Evolutionary conservation across 2,888 invertebrate species (phyloP).

Genomic region (Hirtodrosophila trivittata): DNA sequence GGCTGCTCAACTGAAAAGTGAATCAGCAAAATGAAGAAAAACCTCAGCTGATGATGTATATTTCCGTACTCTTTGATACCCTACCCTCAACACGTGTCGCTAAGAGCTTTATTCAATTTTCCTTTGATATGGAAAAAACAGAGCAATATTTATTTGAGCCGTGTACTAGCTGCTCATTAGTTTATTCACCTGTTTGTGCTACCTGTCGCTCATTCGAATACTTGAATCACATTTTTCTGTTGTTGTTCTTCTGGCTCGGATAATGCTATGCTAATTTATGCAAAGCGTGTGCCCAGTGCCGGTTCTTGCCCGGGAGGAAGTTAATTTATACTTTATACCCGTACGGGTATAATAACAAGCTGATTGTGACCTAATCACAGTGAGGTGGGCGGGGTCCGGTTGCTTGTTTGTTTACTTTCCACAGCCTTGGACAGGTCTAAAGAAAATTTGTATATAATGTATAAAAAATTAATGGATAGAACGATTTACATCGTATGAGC

Average conservation of each 20-base stretch:
- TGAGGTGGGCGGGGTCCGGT: conserved; percentile 23
- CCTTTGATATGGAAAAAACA: too few relatives aligned
- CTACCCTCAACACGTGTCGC: too few relatives aligned
- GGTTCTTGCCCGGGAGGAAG: conserved; percentile 60
- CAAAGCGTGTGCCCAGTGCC: conserved; percentile 66
- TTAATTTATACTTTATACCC: conserved; percentile 16
- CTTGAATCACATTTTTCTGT: conserved; percentile 32
- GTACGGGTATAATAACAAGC: conserved; percentile 5
- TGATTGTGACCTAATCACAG: conserved; percentile 58
- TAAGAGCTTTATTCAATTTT: too few relatives aligned
- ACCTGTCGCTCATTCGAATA: conserved; percentile 44
- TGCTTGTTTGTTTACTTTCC: conserved; percentile 24
- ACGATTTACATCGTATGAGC: conserved; percentile 28
- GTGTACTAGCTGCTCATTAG: conserved; percentile 55
- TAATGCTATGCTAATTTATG: conserved; percentile 69
- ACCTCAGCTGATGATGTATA: too few relatives aligned
- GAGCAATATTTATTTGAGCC: conserved; percentile 9
- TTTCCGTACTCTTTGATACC: too few relatives aligned
- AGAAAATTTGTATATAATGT: conserved; percentile 30
- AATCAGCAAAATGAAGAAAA: conserved; percentile 4
- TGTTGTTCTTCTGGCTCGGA: conserved; percentile 4
- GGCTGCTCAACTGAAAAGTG: conserved; percentile 52
- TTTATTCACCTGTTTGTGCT: conserved; percentile 62
- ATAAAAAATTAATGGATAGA: too few relatives aligned
- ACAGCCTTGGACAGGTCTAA: conserved; percentile 35